Base-by-base conservation (phyloP, 35 echinoderm and acorn worm genomes). In the Hemicentrotus pulcherrimus region DNA sequence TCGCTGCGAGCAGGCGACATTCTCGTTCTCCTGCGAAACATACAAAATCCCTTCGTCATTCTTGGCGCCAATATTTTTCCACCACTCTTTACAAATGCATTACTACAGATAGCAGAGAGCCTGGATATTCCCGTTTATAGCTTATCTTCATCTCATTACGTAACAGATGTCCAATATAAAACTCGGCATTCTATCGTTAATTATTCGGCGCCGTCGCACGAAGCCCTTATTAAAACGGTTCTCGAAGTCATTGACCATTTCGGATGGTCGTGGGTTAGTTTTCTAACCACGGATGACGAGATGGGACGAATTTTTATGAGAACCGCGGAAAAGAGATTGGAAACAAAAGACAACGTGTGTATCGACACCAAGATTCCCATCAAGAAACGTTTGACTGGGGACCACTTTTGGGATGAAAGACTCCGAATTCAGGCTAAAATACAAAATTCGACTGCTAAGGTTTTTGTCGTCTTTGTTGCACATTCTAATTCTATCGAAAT, bases 211-310 rank as follows among this genome's bases (percentile, higher is more conserved):
- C 30, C 88, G 14, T 33, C 32, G 11, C 88, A 33, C 32, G 88
- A 90, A 90, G 46, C 88, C 19, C 32, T 90, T 10, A 41, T 90
- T 19, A 4, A 90, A 15, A 30, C 88, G 2, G 32, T 90, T 33
- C 31, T 90, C 46, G 9, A 90, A 90, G 88, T 90, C 14, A 32
- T 90, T 32, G 88, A 90, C 88, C 32, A 90, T 90, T 90, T 90
- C 19, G 88, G 88, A 90, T 90, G 88, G 88, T 90, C 88, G 32
- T 90, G 88, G 88, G 46, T 90, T 24, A 47, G 88, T 41, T 90
- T 90, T 15, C 16, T 41, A 35, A n/a, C 88, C 5, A 47, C 10
- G 31, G 88, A 90, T 47, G 88, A 90, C 46, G 88, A 16, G 31
- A 18, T 90, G 5, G 46, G 88, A 41, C 88, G 32, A 15, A 18